Evolutionary conservation across 1,140 invertebrate species (phyloP).

Genomic region (Cydia splendana): DNA sequence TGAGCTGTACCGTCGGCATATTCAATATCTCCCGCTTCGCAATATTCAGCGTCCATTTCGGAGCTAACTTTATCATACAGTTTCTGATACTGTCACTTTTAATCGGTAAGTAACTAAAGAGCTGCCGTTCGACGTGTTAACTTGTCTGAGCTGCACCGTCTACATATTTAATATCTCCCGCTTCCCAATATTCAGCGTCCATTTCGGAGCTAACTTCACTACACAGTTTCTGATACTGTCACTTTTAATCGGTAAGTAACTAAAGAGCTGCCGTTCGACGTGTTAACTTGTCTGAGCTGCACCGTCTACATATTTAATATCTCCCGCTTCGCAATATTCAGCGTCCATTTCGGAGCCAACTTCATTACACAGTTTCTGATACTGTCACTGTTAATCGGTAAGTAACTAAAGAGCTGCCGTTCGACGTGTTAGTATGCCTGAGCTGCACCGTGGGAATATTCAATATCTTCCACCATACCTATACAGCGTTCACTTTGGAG

Average conservation of each 20-base stretch:
- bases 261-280: conserved; percentile 68
- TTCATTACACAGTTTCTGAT: conserved; percentile 94
- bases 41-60: conserved; percentile 92
- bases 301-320: conserved; percentile 94
- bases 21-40: conserved; percentile 95
- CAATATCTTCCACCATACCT: conserved; percentile 92
- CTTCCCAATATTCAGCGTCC: conserved; percentile 91
- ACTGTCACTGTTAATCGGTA: conserved; percentile 89
- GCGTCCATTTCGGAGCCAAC: conserved; percentile 92
- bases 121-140: conserved; percentile 81
- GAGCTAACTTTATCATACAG: conserved; percentile 93
- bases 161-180: conserved; percentile 94
- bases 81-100: conserved; percentile 91
- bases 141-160: conserved; percentile 90
- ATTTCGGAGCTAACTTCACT: conserved; percentile 93
- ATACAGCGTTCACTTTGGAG: conserved; percentile 92
- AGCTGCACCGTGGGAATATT: conserved; percentile 92
- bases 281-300: conserved; percentile 90
- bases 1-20: conserved; percentile 91
- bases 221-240: conserved; percentile 93
- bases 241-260: conserved; percentile 84
- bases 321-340: conserved; percentile 92
- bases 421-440: conserved; percentile 86
- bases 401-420: conserved; percentile 59
- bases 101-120: conserved; percentile 81